phyloP scores from a whole-genome alignment of 2,113 vertebrate genomes.

The Numenius arquata region DNA sequence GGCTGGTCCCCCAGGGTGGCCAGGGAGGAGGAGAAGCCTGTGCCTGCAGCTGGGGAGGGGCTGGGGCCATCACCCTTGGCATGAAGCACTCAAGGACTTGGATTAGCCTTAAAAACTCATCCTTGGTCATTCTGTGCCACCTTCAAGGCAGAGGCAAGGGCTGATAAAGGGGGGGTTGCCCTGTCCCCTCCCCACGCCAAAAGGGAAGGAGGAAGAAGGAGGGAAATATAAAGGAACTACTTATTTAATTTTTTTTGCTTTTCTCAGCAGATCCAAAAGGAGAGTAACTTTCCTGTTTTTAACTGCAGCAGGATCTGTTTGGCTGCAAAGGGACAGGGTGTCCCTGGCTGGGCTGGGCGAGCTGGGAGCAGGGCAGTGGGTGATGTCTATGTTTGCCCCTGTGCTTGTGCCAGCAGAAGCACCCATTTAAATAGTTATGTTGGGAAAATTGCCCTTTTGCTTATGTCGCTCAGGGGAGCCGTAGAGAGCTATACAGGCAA shows the following conservation, averaged over 20 bases:
- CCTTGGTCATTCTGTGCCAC: too few species aligned
- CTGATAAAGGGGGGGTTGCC: neutral
- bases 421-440: neutral
- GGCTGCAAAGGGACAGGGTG: neutral
- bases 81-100: neutral
- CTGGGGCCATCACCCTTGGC: fast-evolving
- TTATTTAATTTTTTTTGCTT: neutral
- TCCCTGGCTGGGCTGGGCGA: neutral
- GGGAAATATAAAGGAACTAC: neutral
- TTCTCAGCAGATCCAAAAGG: neutral
- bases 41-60: neutral
- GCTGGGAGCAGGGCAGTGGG: neutral
- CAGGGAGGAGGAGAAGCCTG: neutral
- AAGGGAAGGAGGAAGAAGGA: neutral
- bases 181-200: neutral
- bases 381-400: neutral
- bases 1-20: neutral
- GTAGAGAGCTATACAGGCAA: neutral
- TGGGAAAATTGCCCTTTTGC: neutral
- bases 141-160: neutral
- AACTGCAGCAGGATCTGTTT: neutral
- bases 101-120: neutral
- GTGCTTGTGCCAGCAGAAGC: neutral
- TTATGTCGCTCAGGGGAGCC: neutral
- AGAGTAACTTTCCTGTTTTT: neutral